Evolutionary conservation across 2,888 invertebrate species (phyloP), one percentile per base, ranked within the genome.

Genomic region (Alcis repandata): DNA sequence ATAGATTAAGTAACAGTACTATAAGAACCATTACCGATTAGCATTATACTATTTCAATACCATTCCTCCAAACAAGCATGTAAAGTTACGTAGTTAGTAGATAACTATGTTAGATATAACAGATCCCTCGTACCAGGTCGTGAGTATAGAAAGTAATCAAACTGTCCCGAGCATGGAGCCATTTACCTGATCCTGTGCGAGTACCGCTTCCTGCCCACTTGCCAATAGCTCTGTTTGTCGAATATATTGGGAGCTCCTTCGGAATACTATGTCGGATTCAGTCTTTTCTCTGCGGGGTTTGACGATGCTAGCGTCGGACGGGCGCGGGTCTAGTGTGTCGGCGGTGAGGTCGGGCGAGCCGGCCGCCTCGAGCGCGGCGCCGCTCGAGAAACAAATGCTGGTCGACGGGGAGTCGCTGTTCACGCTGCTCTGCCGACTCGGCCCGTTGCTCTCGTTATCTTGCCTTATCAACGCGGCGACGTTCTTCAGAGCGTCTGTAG

Each of bases 231-330:
- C 91, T 73, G 88, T 81, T 82, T 91, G 90, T 75, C 90, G 89
- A 75, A 85, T 92, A 82, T 88, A 90, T 77, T 90, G 89, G 43
- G 92, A 92, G 83, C 89, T 91, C 80, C 92, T 95, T 79, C 96
- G 94, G 84, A 97, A 95, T 78, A 97, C 96, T 85, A 97, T 97
- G 88, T 97, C 97, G 68, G 97, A 97, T 92, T 98, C 97, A 83
- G 97, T 98, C 94, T 97, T 97, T 95, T 98, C 97, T 79, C 97
- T 94, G 80, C 97, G 95, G 56, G 97, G 97, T 80, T 95, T 94
- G 72, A 95, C 90, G 33, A 70, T 88, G 76, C 71, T 81, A 7
- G 81, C 52, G 58, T 85, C 68, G 36, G 64, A 67, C 8, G 69
- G 58, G 58, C 85, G 82, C 79, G 79, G 87, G 75, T 92, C 89